Evolutionary conservation across 2,797 vertebrate genomes (phyloP).

Genomic region (Sebastolobus alascanus): DNA sequence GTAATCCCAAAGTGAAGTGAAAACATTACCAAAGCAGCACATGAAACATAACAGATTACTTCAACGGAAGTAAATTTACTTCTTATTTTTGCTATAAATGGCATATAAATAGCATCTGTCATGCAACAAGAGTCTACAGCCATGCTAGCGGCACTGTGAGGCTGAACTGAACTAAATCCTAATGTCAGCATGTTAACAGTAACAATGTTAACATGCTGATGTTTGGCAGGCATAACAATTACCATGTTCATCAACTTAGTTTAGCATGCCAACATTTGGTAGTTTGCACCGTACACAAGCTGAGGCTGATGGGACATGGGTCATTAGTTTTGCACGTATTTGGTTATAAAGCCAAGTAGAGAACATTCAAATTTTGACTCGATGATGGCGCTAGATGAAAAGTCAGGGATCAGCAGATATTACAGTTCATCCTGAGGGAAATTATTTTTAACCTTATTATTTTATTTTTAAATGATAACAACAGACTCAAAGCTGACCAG

Average conservation of each 20-base stretch:
- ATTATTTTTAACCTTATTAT: rapidly evolving
- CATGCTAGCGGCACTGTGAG: neutral
- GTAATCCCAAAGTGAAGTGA: constrained; percentile 1
- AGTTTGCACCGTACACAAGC: neutral
- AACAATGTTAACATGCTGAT: neutral
- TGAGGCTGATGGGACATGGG: neutral
- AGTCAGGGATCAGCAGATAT: neutral
- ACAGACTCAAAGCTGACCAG: neutral
- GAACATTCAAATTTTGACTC: neutral
- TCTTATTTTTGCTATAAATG: neutral
- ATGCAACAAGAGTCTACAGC: neutral
- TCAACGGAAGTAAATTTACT: neutral
- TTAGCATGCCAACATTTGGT: neutral
- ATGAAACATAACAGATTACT: neutral
- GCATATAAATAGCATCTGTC: constrained; percentile 1
- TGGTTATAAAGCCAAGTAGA: neutral
- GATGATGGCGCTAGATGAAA: neutral
- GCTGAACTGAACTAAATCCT: constrained; percentile 2
- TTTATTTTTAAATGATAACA: neutral
- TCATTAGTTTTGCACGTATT: neutral
- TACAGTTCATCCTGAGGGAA: neutral
- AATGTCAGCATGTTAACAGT: neutral
- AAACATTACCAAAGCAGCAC: constrained; percentile 9
- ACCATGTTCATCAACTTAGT: constrained; percentile 3
- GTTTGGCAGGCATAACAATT: neutral